Conservation (phyloP, 2,797 vertebrate species). For the Euthynnus affinis region DNA sequence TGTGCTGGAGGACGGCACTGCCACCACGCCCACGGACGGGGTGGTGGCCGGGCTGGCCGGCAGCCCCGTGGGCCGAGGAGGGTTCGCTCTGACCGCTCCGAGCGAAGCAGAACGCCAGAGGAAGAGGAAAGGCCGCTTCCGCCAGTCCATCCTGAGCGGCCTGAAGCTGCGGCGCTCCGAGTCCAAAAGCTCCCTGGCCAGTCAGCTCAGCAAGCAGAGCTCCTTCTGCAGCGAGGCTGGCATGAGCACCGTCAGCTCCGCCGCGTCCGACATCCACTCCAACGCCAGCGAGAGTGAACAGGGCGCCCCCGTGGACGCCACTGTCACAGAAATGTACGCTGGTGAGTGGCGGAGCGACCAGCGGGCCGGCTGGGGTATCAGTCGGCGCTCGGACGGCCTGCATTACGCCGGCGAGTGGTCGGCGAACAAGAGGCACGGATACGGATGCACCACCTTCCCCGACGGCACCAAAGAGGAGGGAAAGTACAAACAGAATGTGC, state of each 20-base stretch:
- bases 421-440: constrained; percentile 95
- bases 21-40: constrained; percentile 79
- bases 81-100: constrained; percentile 94
- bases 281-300: constrained; percentile 95
- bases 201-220: constrained; percentile 99
- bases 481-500: constrained; percentile 97
- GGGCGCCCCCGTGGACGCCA: constrained; percentile 93
- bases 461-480: constrained; percentile 98
- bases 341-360: constrained; percentile 98
- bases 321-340: constrained; percentile 95
- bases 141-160: constrained; percentile 96
- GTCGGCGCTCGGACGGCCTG: constrained; percentile 95
- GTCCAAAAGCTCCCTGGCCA: constrained; percentile 98
- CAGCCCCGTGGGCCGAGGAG: constrained; percentile 92
- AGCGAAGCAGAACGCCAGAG: constrained; percentile 93
- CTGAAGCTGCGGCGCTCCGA: constrained; percentile 97
- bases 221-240: constrained; percentile 98
- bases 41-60: constrained; percentile 86
- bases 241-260: constrained; percentile 98
- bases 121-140: constrained; percentile 96
- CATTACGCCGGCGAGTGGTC: constrained; percentile 96
- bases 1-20: constrained; percentile 83
- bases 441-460: constrained; percentile 97
- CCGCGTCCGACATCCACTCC: constrained; percentile 96
- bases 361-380: constrained; percentile 93